Percentiles rank a stretch among this genome's conserved stretches.
phyloP scores from a whole-genome alignment of 2,113 vertebrate genomes.

The Harpagus bidentatus region DNA sequence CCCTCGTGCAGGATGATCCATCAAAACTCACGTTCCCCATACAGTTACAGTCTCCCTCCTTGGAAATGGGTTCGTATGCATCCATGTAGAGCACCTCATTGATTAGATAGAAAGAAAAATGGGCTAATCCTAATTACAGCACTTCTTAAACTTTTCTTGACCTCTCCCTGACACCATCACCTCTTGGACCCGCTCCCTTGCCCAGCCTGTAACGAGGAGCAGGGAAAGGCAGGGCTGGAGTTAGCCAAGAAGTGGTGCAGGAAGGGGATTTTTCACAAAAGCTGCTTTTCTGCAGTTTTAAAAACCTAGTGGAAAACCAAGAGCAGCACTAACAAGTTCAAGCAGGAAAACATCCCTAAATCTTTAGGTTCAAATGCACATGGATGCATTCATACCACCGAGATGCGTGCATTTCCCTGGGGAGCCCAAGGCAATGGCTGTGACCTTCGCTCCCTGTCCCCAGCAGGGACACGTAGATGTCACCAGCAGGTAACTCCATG shows the following conservation, averaged over 20 bases:
- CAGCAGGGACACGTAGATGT: neutral
- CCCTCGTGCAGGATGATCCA: neutral
- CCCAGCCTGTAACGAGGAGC: neutral
- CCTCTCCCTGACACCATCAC: fast-evolving
- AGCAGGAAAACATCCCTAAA: neutral
- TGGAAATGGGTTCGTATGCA: neutral
- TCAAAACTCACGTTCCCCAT: neutral
- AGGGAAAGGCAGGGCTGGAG: neutral
- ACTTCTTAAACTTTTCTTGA: neutral
- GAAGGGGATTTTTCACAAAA: neutral
- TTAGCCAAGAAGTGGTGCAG: neutral
- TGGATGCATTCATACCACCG: neutral
- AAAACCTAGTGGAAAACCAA: neutral
- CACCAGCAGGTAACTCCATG: neutral
- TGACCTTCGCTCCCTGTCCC: neutral
- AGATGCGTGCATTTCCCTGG: neutral
- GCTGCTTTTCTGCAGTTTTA: neutral
- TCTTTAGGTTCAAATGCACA: neutral
- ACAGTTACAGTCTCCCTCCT: neutral
- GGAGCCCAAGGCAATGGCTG: neutral
- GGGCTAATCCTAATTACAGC: neutral
- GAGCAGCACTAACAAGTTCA: fast-evolving
- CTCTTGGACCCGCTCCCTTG: neutral
- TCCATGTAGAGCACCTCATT: neutral
- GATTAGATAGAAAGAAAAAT: neutral